phyloP scores from a whole-genome alignment of 2,888 invertebrate genomes.

The Hoplodrina ambigua region DNA sequence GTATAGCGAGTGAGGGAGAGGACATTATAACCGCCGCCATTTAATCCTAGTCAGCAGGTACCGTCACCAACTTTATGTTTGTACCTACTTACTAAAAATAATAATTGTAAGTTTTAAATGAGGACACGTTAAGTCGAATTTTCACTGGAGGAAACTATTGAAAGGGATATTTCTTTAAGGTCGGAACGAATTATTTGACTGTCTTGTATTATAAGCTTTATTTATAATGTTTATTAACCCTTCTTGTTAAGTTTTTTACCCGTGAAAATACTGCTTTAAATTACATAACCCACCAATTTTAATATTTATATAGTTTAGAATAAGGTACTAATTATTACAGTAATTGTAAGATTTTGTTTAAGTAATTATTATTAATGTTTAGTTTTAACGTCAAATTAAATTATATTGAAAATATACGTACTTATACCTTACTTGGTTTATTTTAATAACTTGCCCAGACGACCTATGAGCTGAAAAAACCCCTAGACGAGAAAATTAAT shows the following conservation, averaged over 20 bases:
- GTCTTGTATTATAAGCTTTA: slow-evolving; percentile 38
- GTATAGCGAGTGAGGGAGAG: not conserved
- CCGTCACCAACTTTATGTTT: not conserved
- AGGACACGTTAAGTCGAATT: slow-evolving; percentile 29
- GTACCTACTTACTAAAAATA: not conserved
- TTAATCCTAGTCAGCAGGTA: not conserved
- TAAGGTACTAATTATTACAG: slow-evolving; percentile 1
- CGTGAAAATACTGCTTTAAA: slow-evolving; percentile 55
- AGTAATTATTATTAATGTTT: slow-evolving; percentile 14
- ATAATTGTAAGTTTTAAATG: slow-evolving; percentile 5
- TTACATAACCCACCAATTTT: slow-evolving; percentile 57
- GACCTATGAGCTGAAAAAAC: not conserved
- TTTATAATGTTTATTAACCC: slow-evolving; percentile 11
- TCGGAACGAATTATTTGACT: slow-evolving; percentile 6
- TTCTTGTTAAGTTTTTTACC: slow-evolving; percentile 29
- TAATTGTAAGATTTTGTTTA: slow-evolving; percentile 9
- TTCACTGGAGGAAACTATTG: slow-evolving; percentile 22
- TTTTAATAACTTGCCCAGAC: not conserved
- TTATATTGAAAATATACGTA: slow-evolving; percentile 15
- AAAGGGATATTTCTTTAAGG: slow-evolving; percentile 7
- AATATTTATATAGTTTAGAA: slow-evolving; percentile 28
- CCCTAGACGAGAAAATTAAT: not conserved
- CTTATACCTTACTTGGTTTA: slow-evolving; percentile 7
- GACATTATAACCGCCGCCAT: not conserved
- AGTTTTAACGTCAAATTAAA: slow-evolving; percentile 37